Evolutionary conservation across 1,140 invertebrate genomes (phyloP).

Genomic region (Bombus superbus): DNA sequence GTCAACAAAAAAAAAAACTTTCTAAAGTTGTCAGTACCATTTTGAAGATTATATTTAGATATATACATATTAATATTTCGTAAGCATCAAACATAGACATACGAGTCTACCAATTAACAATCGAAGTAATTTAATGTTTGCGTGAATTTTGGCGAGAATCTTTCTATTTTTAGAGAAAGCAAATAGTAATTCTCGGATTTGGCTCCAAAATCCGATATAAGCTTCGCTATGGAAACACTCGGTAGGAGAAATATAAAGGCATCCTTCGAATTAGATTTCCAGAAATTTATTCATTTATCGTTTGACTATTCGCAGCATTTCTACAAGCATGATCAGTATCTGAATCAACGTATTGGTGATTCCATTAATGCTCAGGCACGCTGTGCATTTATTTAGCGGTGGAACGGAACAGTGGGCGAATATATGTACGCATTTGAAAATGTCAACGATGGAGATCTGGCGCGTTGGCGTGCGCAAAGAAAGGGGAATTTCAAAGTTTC

Average conservation of each 20-base stretch:
- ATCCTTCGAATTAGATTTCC: not conserved
- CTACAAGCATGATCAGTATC: not conserved
- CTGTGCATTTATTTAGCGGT: not conserved
- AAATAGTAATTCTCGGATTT: not conserved
- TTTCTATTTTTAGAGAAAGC: not conserved
- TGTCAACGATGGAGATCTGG: not conserved
- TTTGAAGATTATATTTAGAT: not conserved
- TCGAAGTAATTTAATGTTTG: not conserved
- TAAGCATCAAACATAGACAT: not conserved
- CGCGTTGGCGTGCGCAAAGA: not conserved
- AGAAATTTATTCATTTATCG: not conserved
- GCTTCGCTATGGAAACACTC: not conserved
- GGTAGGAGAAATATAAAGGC: not conserved
- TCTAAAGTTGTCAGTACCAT: not conserved
- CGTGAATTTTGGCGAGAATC: not conserved
- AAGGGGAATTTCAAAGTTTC: constrained; percentile 46
- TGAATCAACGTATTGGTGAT: not conserved
- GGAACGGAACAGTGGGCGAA: not conserved
- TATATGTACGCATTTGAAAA: not conserved
- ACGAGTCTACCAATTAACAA: not conserved
- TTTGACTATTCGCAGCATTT: too few species aligned
- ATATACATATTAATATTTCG: not conserved
- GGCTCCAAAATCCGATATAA: not conserved
- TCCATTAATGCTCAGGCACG: not conserved
- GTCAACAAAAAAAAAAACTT: not conserved